phyloP scores from a whole-genome alignment of 1,140 invertebrate species.

The Phortica variegata region DNA sequence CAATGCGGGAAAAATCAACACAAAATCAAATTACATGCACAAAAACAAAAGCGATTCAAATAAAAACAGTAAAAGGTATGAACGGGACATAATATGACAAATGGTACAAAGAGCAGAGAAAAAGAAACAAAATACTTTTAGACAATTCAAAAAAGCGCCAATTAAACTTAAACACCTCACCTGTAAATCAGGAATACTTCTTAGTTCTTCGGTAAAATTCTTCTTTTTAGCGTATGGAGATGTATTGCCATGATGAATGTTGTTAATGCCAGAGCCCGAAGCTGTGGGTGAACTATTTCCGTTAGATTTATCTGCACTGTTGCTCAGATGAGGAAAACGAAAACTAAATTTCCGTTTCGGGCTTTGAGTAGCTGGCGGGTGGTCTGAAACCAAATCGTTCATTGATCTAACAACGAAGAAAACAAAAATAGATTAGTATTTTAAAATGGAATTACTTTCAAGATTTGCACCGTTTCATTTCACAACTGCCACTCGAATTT shows the following conservation, averaged over 20 bases:
- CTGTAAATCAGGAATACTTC: constrained; percentile 87
- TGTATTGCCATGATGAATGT: constrained; percentile 24
- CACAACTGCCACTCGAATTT: too few species aligned
- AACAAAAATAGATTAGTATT: too few species aligned
- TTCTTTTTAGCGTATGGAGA: constrained; percentile 61
- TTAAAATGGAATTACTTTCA: too few species aligned
- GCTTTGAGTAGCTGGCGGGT: constrained; percentile 70
- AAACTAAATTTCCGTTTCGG: constrained; percentile 87
- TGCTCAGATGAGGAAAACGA: constrained; percentile 67
- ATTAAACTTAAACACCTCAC: constrained; percentile 58
- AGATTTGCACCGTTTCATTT: too few species aligned
- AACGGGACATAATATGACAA: background rate
- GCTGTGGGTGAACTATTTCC: constrained; percentile 11
- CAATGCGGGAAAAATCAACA: constrained; percentile 19
- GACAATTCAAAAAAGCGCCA: background rate
- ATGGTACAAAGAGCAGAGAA: constrained; percentile 13
- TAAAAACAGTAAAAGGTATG: constrained; percentile 16
- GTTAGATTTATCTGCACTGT: constrained; percentile 26
- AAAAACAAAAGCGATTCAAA: constrained; percentile 2
- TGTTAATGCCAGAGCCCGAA: constrained; percentile 3
- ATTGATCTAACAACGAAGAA: constrained; percentile 66
- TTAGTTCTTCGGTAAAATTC: constrained; percentile 86
- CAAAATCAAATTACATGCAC: constrained; percentile 22
- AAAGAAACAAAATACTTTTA: background rate
- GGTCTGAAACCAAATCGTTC: constrained; percentile 73